Conservation (phyloP, 2,113 vertebrate genomes). For the Rattus rattus region DNA sequence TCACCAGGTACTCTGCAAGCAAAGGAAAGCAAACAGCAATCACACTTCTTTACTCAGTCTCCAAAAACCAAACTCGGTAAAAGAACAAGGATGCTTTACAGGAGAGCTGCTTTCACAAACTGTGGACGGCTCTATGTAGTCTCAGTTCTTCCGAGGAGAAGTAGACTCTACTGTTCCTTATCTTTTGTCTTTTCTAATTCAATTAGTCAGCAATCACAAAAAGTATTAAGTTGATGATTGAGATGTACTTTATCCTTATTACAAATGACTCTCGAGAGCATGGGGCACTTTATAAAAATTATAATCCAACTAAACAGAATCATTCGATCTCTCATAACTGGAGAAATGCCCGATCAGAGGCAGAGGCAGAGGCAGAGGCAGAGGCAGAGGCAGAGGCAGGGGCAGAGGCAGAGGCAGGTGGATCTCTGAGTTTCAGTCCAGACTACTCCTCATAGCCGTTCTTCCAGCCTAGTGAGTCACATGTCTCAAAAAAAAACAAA, state of each 20-base stretch:
- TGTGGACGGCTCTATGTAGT: neutral
- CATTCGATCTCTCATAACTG: constrained; percentile 1
- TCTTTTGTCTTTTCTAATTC: constrained; percentile 30
- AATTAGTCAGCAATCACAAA: constrained; percentile 39
- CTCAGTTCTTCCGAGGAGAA: neutral
- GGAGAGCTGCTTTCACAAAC: constrained; percentile 43
- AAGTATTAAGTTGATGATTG: constrained; percentile 33
- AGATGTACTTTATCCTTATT: constrained; percentile 14
- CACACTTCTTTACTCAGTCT: constrained; percentile 60
- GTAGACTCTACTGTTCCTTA: constrained; percentile 6
- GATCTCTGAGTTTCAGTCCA: neutral
- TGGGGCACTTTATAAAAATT: neutral
- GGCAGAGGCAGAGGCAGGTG: neutral
- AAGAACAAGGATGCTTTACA: constrained; percentile 47
- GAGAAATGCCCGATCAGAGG: constrained; percentile 3
- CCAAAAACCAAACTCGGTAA: constrained; percentile 26
- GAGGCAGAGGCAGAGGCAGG: too few relatives aligned
- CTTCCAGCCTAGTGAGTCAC: neutral
- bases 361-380: too few relatives aligned
- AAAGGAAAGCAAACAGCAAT: constrained; percentile 70
- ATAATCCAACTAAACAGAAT: constrained; percentile 3
- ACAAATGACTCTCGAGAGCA: constrained; percentile 15
- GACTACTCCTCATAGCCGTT: neutral
- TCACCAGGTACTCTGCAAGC: constrained; percentile 66
- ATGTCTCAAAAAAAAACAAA: neutral